These are phyloP conservation scores for Poicephalus meyeri DNA, from an alignment of 2,113 vertebrate genomes.

Conservation along the genomic window DNA sequence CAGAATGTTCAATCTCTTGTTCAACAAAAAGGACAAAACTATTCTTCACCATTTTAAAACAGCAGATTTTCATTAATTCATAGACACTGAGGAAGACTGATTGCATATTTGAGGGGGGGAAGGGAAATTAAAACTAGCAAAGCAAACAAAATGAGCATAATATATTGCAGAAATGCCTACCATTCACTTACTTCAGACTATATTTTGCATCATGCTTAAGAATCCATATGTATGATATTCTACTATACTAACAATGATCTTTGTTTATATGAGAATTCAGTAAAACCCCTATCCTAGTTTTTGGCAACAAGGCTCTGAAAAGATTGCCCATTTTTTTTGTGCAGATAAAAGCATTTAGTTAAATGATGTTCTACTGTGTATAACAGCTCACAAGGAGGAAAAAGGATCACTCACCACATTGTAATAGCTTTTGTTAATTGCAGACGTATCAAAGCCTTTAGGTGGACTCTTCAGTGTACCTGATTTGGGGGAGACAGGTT, in stretches of 20 bases:
- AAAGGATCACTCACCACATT: slow-evolving; percentile 87
- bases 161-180: not conserved
- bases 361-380: not conserved
- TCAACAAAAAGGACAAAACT: not conserved
- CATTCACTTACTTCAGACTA: not conserved
- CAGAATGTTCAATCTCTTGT: not conserved
- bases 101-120: not conserved
- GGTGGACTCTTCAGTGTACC: slow-evolving; percentile 93
- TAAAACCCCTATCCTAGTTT: not conserved
- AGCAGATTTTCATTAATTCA: not conserved
- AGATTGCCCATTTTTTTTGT: not conserved
- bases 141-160: not conserved
- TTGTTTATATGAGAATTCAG: not conserved
- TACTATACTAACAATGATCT: not conserved
- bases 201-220: not conserved
- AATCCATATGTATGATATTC: not conserved
- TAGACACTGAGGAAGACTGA: rapidly evolving
- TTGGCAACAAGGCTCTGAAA: not conserved
- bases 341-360: not conserved
- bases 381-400: not conserved
- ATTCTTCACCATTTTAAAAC: not conserved
- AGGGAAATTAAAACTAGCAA: not conserved
- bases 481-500: slow-evolving; percentile 95
- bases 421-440: slow-evolving; percentile 98
- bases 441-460: slow-evolving; percentile 93